Percentiles rank a stretch among this genome's conserved stretches.
phyloP scores from a whole-genome alignment of 2,113 vertebrate genomes.

The Saimiri boliviensis region DNA sequence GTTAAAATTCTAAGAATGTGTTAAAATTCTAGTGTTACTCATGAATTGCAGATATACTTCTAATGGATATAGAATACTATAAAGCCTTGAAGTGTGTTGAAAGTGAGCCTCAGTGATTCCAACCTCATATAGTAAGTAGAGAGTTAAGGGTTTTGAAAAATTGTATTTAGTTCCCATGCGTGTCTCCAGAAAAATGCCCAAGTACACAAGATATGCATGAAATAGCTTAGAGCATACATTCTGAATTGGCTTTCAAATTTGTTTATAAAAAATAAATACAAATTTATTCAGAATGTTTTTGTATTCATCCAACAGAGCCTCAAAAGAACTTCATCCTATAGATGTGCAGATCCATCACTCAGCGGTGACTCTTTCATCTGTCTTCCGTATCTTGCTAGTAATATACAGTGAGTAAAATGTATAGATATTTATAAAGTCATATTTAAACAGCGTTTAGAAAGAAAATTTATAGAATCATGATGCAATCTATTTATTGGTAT shows the following conservation, averaged over 20 bases:
- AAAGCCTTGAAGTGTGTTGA: neutral
- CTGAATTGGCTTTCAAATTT: neutral
- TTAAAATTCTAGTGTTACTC: neutral
- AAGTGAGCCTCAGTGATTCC: neutral
- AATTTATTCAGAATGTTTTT: neutral
- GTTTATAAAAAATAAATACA: neutral
- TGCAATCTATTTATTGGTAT: conserved; percentile 60
- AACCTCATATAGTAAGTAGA: neutral
- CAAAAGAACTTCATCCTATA: conserved; percentile 8
- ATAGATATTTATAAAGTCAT: conserved; percentile 71
- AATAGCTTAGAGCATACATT: neutral
- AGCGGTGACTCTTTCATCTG: neutral
- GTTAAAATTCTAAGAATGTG: neutral
- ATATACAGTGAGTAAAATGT: conserved; percentile 68
- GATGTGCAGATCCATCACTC: neutral
- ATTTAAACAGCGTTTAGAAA: conserved; percentile 71
- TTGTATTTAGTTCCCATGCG: neutral
- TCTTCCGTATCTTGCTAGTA: conserved; percentile 43
- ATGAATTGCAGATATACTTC: neutral
- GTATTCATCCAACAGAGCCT: conserved; percentile 2
- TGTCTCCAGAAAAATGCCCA: neutral
- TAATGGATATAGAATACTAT: neutral
- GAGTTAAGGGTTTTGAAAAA: neutral
- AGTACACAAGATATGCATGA: neutral
- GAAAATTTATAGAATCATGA: conserved; percentile 67